Percentiles rank a stretch among this genome's conserved stretches.
Conservation (phyloP, 37 sponge, comb jelly and placozoan species). For the Amphimedon queenslandica region DNA sequence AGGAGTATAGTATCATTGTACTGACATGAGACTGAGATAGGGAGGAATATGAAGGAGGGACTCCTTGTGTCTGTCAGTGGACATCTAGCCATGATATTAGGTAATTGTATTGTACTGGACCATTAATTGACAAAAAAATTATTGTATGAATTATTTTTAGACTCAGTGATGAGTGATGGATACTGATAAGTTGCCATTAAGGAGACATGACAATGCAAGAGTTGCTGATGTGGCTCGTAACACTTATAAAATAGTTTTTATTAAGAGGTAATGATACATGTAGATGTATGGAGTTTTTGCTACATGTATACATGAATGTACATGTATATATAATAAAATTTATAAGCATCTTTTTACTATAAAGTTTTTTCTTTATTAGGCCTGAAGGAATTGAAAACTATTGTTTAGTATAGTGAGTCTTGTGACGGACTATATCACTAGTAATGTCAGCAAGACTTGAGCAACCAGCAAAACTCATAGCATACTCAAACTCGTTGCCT, state of each 20-base stretch:
- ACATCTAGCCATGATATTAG: constrained; percentile 79
- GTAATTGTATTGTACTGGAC: constrained; percentile 24
- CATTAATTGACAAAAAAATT: constrained; percentile 11
- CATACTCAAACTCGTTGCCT: too few relatives aligned
- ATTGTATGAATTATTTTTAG: constrained; percentile 19
- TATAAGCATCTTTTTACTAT: too few relatives aligned
- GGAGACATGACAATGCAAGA: constrained; percentile 80
- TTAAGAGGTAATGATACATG: constrained; percentile 46
- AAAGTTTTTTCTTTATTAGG: too few relatives aligned
- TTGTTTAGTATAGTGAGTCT: too few relatives aligned
- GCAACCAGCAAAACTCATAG: too few relatives aligned
- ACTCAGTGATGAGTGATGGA: constrained; percentile 67
- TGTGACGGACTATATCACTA: too few relatives aligned
- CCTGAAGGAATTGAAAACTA: constrained; percentile 71
- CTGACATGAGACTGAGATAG: constrained; percentile 83
- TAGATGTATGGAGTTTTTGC: neutral
- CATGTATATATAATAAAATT: too few relatives aligned
- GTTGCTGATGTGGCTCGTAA: constrained; percentile 61
- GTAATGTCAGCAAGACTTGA: too few relatives aligned
- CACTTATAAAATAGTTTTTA: constrained; percentile 36
- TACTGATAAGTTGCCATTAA: constrained; percentile 85
- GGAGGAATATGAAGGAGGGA: constrained; percentile 73
- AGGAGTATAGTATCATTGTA: constrained; percentile 81
- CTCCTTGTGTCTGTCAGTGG: constrained; percentile 90
- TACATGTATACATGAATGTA: constrained; percentile 1